Evolutionary conservation across 1,140 invertebrate genomes (phyloP).

Genomic region (Drosophila melanogaster): DNA sequence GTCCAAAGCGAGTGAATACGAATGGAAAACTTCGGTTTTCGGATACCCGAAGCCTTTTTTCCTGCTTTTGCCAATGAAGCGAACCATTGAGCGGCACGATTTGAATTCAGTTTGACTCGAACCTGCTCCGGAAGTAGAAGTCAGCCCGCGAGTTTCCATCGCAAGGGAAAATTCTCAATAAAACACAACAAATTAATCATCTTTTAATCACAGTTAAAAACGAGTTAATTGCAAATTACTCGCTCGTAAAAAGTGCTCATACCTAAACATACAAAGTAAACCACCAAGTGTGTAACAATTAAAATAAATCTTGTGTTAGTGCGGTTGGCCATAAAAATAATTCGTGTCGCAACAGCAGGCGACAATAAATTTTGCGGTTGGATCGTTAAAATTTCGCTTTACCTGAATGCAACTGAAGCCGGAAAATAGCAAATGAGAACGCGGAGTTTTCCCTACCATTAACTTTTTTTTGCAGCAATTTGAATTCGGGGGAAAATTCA

Average conservation of each 20-base stretch:
- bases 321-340: slow-evolving; percentile 29
- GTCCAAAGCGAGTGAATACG: slow-evolving; percentile 5
- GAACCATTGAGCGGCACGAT: slow-evolving; percentile 45
- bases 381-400: slow-evolving; percentile 49
- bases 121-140: slow-evolving; percentile 80
- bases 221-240: slow-evolving; percentile 21
- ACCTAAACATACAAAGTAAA: slow-evolving; percentile 1
- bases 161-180: slow-evolving; percentile 7
- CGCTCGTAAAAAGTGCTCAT: not conserved
- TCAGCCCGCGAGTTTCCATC: slow-evolving; percentile 54
- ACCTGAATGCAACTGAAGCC: slow-evolving; percentile 26
- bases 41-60: slow-evolving; percentile 13
- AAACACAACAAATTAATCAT: slow-evolving; percentile 13
- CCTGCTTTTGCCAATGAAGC: slow-evolving; percentile 67
- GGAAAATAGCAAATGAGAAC: slow-evolving; percentile 13
- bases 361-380: slow-evolving; percentile 46
- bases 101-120: slow-evolving; percentile 71
- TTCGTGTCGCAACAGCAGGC: slow-evolving; percentile 36
- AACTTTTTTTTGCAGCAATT: slow-evolving; percentile 39
- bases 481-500: slow-evolving; percentile 66
- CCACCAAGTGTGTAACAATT: slow-evolving; percentile 43
- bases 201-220: slow-evolving; percentile 2
- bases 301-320: slow-evolving; percentile 22
- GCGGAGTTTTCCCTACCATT: not conserved
- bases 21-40: not conserved